Evolutionary conservation across 1,140 invertebrate species (phyloP), one percentile per base, ranked within the genome.

Genomic region (Melitaea cinxia): DNA sequence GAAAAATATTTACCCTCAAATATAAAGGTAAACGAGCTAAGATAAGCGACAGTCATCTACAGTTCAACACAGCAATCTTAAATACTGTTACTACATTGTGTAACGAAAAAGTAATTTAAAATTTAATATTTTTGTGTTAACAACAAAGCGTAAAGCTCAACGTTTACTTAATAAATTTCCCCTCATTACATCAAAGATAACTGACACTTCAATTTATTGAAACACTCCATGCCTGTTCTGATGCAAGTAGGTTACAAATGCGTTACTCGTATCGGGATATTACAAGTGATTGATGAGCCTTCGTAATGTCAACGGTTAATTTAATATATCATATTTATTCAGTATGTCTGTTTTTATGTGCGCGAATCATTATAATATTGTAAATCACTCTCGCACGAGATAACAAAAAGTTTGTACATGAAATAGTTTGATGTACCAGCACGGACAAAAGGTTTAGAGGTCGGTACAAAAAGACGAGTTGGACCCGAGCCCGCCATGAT

Each of bases 141-240:
- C 17, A 42, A 42, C 37, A 42, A 42, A 17, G 37, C 37, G 7
- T 4, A 42, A 42, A 19, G 15, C 15, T 19, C 37, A 17, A 17
- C 15, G 9, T 33, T 71, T 47, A 47, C 28, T 63, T 70, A 77
- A 77, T 74, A 77, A 79, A 77, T 78, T 70, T 62, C 59, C 53
- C 55, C 53, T 71, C 76, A 74, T 80, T 78, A 77, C 72, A 73
- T 63, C 68, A 70, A 57, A 68, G 56, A 80, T 76, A 77, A 75
- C 71, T 80, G 82, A 83, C 82, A 83, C 73, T 71, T 81, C 68
- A 81, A 84, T 84, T 80, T 87, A 77, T 83, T 70, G 74, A 58
- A 77, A 78, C 67, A 65, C 71, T 63, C 55, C 49, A 49, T 53
- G 68, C 39, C 53, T 53, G 67, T 68, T 57, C 53, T 60, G 47